phyloP scores from a whole-genome alignment of 2,113 vertebrate genomes.

The Oplegnathus fasciatus region DNA sequence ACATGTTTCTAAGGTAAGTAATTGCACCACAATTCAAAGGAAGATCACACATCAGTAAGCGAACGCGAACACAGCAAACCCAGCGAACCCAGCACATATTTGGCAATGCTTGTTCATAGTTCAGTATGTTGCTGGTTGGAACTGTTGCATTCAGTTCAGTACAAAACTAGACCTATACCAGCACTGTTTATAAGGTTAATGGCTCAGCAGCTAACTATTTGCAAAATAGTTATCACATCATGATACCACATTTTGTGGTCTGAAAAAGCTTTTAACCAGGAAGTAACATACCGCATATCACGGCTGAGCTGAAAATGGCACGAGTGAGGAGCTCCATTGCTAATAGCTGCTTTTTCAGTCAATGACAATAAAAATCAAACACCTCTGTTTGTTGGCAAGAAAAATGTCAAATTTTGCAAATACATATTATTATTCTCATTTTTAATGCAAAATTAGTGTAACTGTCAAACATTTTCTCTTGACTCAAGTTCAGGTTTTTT shows the following conservation, averaged over 20 bases:
- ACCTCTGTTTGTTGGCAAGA: background rate
- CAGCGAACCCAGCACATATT: too few species aligned
- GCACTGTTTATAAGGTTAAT: too few species aligned
- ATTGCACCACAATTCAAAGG: too few species aligned
- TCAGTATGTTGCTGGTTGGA: background rate
- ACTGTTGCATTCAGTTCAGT: too few species aligned
- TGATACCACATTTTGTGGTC: background rate
- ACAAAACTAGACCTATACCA: too few species aligned
- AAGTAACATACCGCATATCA: background rate
- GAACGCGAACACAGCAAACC: too few species aligned
- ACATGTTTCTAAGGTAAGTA: background rate
- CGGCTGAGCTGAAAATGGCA: background rate
- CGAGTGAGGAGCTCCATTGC: background rate
- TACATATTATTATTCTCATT: too few species aligned
- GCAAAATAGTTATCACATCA: background rate
- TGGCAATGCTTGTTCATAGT: too few species aligned
- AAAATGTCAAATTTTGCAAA: background rate
- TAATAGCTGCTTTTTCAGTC: background rate
- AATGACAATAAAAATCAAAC: background rate
- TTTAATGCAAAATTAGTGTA: background rate
- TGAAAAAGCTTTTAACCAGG: background rate
- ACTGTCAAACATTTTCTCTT: background rate
- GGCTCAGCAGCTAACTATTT: too few species aligned
- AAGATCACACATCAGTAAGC: background rate
- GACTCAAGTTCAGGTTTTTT: too few species aligned